These are phyloP conservation scores for Hydrozoanthus tunicans DNA, from an alignment of 64 coral and sea anemone genomes.

Conservation along the genomic window DNA sequence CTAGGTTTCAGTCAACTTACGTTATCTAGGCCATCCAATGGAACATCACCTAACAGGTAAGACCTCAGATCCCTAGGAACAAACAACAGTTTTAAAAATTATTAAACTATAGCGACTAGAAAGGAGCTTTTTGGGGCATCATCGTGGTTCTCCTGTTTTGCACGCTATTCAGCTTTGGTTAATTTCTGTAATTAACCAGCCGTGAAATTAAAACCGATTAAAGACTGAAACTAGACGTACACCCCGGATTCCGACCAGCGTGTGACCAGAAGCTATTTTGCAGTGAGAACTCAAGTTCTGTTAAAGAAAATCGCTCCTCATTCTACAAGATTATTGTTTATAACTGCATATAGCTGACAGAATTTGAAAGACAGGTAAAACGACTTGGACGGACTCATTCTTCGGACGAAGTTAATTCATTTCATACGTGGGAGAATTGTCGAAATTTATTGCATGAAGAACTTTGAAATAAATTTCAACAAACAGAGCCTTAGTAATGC, in stretches of 20 bases:
- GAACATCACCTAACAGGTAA: constrained; percentile 91
- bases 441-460: too few species aligned
- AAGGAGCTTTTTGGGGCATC: neutral
- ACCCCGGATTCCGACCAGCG: neutral
- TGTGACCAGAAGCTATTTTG: neutral
- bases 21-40: constrained; percentile 87
- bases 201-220: neutral
- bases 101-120: neutral
- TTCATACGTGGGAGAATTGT: too few species aligned
- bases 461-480: too few species aligned
- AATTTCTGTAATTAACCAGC: neutral
- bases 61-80: constrained; percentile 82
- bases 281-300: constrained; percentile 1
- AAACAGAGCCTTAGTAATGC: too few species aligned
- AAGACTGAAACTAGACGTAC: neutral
- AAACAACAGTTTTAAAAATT: neutral
- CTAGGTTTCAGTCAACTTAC: constrained; percentile 46
- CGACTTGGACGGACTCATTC: too few species aligned
- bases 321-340: too few species aligned
- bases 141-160: too few species aligned
- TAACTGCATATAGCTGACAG: too few species aligned
- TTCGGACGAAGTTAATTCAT: too few species aligned
- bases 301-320: neutral
- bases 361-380: too few species aligned
- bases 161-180: too few species aligned